A percentile compares a stretch with the other conserved stretches of the same genome.
phyloP scores from a whole-genome alignment of 2,797 vertebrate species.

The Mormyrus hasselquistii region DNA sequence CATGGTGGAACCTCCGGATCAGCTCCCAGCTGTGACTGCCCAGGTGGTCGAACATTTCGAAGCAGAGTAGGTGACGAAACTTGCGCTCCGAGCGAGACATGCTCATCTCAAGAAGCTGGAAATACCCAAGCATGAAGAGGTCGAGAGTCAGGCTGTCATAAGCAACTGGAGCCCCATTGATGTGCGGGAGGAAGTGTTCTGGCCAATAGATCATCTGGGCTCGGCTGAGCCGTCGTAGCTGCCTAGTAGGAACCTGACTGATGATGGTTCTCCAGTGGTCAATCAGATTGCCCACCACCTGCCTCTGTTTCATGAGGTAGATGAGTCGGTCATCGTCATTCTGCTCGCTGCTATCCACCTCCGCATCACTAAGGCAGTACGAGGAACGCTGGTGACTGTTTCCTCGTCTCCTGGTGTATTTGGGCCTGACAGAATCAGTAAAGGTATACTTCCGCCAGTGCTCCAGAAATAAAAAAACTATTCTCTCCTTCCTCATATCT shows the following conservation, averaged over 20 bases:
- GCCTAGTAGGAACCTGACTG: constrained; percentile 72
- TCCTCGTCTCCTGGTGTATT: constrained; percentile 45
- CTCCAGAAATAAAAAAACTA: constrained; percentile 84
- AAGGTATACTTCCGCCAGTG: constrained; percentile 88
- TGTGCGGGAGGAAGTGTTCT: constrained; percentile 84
- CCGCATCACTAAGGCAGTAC: constrained; percentile 42
- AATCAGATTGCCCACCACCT: constrained; percentile 77
- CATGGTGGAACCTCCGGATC: constrained; percentile 83
- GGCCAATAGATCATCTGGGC: constrained; percentile 87
- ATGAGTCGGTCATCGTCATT: constrained; percentile 70
- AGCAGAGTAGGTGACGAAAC: constrained; percentile 92
- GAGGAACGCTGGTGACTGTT: constrained; percentile 40
- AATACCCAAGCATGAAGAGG: constrained; percentile 98
- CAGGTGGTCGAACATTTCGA: constrained; percentile 93
- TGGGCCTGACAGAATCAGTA: constrained; percentile 56
- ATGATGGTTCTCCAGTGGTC: constrained; percentile 84
- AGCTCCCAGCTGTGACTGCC: constrained; percentile 83
- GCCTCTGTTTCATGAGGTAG: constrained; percentile 77
- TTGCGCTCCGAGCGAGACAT: constrained; percentile 83
- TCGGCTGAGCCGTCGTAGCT: constrained; percentile 69
- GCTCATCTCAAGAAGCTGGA: constrained; percentile 92
- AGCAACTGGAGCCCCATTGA: constrained; percentile 65
- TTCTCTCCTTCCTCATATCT: constrained; percentile 82
- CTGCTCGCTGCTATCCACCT: constrained; percentile 44
- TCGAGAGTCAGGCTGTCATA: constrained; percentile 86